Conservation (phyloP, 1,140 invertebrate genomes). For the Coelopa frigida region DNA sequence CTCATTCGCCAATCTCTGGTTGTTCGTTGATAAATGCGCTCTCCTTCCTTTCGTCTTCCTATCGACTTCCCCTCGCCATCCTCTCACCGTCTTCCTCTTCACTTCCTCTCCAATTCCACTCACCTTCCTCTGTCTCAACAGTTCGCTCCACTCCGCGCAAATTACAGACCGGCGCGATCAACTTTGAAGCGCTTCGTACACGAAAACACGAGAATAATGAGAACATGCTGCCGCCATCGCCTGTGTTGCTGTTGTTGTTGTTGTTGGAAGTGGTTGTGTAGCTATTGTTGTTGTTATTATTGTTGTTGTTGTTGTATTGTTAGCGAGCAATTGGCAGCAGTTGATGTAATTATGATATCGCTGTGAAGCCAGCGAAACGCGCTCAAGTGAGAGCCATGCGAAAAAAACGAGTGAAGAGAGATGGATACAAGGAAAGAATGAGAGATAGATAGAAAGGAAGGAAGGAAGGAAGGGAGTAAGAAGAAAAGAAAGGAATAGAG, state of each 20-base stretch:
- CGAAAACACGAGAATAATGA: constrained; percentile 45
- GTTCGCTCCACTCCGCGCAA: no score
- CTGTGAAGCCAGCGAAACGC: constrained; percentile 2
- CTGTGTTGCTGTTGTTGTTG: constrained; percentile 28
- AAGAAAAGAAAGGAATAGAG: constrained; percentile 1
- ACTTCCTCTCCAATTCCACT: no score
- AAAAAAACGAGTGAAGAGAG: not conserved
- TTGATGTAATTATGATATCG: not conserved
- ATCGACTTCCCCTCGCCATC: no score
- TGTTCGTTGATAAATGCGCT: no score
- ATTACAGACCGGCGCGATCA: constrained; percentile 45
- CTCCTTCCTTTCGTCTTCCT: no score
- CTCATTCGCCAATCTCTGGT: no score
- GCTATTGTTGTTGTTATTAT: constrained; percentile 29
- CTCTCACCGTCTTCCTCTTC: no score
- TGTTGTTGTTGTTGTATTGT: constrained; percentile 26
- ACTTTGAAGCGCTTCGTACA: constrained; percentile 44
- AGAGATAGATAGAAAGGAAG: no score
- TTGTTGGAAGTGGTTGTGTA: constrained; percentile 14
- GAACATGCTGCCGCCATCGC: constrained; percentile 21
- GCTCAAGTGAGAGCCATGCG: no score
- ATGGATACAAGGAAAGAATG: no score
- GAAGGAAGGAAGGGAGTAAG: no score
- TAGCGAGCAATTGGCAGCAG: not conserved
- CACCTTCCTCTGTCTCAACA: no score